A percentile compares a stretch with the other conserved stretches of the same genome.
Evolutionary conservation across 2,888 invertebrate species (phyloP).

Genomic region (Calameuta pallipes): DNA sequence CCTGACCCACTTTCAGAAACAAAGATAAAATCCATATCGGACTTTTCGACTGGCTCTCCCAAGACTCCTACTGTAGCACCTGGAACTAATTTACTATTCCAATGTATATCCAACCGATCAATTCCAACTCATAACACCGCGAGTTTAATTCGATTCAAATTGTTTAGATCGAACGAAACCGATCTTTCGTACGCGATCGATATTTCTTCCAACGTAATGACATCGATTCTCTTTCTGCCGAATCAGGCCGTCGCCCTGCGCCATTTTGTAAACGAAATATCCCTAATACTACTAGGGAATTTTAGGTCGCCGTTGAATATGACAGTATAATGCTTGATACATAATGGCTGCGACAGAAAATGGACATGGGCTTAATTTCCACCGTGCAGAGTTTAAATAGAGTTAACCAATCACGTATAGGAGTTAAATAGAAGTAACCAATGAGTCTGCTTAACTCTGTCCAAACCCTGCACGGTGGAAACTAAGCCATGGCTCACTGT

Average conservation of each 20-base stretch:
- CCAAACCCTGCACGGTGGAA: too few relatives aligned
- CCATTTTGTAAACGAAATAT: background rate
- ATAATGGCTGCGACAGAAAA: background rate
- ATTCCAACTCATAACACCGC: background rate
- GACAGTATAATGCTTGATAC: background rate
- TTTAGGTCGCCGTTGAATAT: background rate
- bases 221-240: background rate
- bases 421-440: too few relatives aligned
- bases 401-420: too few relatives aligned
- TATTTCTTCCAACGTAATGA: background rate
- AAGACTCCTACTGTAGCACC: background rate
- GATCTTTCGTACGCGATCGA: background rate
- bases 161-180: background rate
- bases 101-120: background rate
- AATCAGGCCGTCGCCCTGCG: background rate
- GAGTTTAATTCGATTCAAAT: background rate
- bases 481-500: background rate
- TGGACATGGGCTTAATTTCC: background rate
- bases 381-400: too few relatives aligned
- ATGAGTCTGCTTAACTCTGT: too few relatives aligned
- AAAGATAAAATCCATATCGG: slow-evolving; percentile 59
- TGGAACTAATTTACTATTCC: background rate
- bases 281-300: background rate
- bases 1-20: slow-evolving; percentile 53
- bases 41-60: background rate